Conservation (phyloP, 2,113 vertebrate genomes). For the Macrotus californicus region DNA sequence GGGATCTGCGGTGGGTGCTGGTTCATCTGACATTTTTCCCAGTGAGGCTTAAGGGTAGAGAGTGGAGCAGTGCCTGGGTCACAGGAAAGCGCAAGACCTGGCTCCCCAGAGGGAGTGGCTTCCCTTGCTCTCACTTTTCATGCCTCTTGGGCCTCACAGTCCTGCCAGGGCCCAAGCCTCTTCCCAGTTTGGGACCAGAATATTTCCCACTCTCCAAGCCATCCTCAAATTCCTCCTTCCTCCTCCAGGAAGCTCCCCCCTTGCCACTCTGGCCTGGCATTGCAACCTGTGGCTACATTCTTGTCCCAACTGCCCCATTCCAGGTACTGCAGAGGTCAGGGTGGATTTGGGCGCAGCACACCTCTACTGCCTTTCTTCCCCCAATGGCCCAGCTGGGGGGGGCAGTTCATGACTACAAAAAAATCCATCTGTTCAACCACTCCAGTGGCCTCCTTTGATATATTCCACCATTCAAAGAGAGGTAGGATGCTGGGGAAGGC, state of each 20-base stretch:
- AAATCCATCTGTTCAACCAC: neutral
- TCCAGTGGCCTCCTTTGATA: neutral
- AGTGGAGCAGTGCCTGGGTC: neutral
- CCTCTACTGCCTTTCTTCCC: neutral
- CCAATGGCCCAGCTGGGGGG: neutral
- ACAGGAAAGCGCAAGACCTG: neutral
- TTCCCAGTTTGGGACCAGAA: neutral
- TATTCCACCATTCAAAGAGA: neutral
- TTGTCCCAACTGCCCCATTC: too few relatives aligned
- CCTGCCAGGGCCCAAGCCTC: neutral
- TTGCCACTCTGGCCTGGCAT: neutral
- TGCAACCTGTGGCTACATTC: neutral
- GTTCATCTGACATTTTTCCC: neutral
- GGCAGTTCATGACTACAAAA: neutral
- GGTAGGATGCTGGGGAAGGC: neutral
- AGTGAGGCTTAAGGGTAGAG: neutral
- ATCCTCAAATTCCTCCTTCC: neutral
- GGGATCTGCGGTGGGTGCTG: neutral
- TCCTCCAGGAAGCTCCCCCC: neutral
- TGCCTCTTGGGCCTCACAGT: neutral
- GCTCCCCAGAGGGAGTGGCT: fast-evolving
- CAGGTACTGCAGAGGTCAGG: neutral
- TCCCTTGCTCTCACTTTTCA: neutral
- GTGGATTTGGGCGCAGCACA: neutral
- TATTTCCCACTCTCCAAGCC: neutral